phyloP scores from a whole-genome alignment of 2,113 vertebrate species.

The Rhea pennata region DNA sequence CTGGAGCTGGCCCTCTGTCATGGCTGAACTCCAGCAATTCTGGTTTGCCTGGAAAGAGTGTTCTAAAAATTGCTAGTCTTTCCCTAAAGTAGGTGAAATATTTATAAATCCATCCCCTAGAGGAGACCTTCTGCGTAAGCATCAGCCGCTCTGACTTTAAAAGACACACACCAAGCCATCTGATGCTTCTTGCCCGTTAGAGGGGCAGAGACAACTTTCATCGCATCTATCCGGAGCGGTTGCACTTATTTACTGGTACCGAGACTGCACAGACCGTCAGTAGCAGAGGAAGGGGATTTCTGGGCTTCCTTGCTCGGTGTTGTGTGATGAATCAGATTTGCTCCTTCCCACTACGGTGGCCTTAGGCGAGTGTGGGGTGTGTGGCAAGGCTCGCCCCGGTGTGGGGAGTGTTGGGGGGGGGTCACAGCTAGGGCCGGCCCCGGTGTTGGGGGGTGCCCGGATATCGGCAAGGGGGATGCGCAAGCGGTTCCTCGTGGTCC shows the following conservation, averaged over 20 bases:
- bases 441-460: background rate
- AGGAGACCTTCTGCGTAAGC: conserved; percentile 71
- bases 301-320: background rate
- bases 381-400: accelerated
- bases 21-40: background rate
- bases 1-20: background rate
- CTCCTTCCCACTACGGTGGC: background rate
- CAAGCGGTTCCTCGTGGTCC: background rate
- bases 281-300: background rate
- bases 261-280: background rate
- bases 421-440: background rate
- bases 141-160: background rate
- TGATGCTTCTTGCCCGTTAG: background rate
- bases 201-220: conserved; percentile 7
- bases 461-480: background rate
- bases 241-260: background rate
- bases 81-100: conserved; percentile 74
- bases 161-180: background rate
- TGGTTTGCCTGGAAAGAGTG: conserved; percentile 24
- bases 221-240: background rate
- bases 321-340: background rate
- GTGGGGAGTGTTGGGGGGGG: no score
- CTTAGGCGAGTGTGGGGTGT: accelerated
- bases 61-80: conserved; percentile 62
- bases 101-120: conserved; percentile 71